These are phyloP conservation scores for Indicator maculatus DNA, from an alignment of 2,113 vertebrate species.

Conservation along the genomic window DNA sequence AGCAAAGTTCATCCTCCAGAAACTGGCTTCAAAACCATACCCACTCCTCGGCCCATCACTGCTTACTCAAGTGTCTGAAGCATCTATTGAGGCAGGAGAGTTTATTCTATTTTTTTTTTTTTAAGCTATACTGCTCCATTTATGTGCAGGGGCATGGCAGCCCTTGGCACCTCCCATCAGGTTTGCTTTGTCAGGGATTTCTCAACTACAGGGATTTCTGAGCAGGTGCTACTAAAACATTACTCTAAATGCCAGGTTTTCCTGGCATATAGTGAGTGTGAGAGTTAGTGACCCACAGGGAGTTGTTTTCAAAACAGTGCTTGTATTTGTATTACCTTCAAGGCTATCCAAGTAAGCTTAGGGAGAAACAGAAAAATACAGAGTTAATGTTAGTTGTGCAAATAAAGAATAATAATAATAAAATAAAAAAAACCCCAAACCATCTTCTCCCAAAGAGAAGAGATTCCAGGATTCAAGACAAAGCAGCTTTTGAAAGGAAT, in stretches of 20 bases:
- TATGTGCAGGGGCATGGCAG: neutral
- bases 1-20: neutral
- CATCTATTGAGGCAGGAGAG: neutral
- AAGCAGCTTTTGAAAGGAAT: neutral
- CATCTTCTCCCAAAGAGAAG: slow-evolving; percentile 36
- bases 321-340: slow-evolving; percentile 92
- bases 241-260: neutral
- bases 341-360: slow-evolving; percentile 99
- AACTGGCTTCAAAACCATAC: neutral
- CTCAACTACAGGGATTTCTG: neutral
- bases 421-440: neutral
- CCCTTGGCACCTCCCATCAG: neutral
- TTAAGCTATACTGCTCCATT: neutral
- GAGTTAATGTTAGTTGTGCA: slow-evolving; percentile 75
- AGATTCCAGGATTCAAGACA: neutral
- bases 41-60: neutral
- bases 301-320: slow-evolving; percentile 59
- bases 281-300: slow-evolving; percentile 53
- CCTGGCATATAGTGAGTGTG: slow-evolving; percentile 11
- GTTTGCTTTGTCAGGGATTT: neutral
- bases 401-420: slow-evolving; percentile 33
- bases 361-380: slow-evolving; percentile 84
- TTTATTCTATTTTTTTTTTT: neutral
- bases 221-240: neutral
- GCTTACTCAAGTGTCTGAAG: neutral